Evolutionary conservation across 2,888 invertebrate species (phyloP).

Genomic region (Eupithecia inturbata): DNA sequence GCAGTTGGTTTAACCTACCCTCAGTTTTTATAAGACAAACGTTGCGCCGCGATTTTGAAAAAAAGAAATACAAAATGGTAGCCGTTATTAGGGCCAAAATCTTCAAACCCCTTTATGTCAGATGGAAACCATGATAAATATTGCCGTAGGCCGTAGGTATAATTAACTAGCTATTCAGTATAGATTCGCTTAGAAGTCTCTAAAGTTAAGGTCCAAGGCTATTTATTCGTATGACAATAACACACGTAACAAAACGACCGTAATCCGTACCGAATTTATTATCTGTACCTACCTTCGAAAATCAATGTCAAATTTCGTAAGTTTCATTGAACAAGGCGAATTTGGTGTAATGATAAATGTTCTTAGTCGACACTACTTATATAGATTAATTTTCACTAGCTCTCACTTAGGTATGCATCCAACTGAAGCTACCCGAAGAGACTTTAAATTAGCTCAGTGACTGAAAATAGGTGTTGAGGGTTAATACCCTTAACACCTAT

Average conservation of each 20-base stretch:
- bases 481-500: no score
- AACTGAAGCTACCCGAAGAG: not conserved
- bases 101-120: not conserved
- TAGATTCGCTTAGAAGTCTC: not conserved
- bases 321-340: not conserved
- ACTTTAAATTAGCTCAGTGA: not conserved
- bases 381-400: not conserved
- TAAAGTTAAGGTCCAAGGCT: not conserved
- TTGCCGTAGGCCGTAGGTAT: no score
- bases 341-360: not conserved
- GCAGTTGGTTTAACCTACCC: no score
- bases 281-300: not conserved
- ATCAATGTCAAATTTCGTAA: not conserved
- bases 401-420: not conserved
- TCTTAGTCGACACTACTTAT: not conserved
- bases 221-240: not conserved
- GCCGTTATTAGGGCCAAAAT: no score
- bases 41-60: no score
- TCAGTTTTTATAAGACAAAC: no score
- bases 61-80: no score
- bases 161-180: no score
- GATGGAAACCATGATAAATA: not conserved
- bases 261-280: not conserved
- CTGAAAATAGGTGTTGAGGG: not conserved
- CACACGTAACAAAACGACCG: not conserved